phyloP scores from a whole-genome alignment of 2,113 vertebrate genomes.

The Clarias batrachus region DNA sequence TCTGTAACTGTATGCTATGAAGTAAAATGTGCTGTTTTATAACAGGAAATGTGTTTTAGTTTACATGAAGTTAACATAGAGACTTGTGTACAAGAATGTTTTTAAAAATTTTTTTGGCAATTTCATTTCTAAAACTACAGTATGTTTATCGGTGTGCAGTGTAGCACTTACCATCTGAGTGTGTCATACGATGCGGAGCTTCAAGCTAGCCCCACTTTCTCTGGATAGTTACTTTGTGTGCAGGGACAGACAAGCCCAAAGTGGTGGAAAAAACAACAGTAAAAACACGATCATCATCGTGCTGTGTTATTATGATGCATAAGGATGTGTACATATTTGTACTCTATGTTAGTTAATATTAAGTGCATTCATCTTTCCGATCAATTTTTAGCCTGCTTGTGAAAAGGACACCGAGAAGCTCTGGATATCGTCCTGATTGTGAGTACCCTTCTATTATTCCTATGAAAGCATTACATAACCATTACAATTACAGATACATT shows the following conservation, averaged over 20 bases:
- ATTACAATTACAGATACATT: too few relatives aligned
- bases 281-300: neutral
- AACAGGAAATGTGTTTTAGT: too few relatives aligned
- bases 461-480: neutral
- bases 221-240: neutral
- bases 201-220: neutral
- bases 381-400: constrained; percentile 72
- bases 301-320: neutral
- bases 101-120: too few relatives aligned
- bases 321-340: neutral
- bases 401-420: constrained; percentile 78
- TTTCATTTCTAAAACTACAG: too few relatives aligned
- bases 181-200: neutral
- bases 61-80: too few relatives aligned
- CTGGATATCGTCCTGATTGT: constrained; percentile 80
- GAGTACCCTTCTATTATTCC: constrained; percentile 57
- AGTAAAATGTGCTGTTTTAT: too few relatives aligned
- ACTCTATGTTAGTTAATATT: neutral
- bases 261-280: neutral
- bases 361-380: constrained; percentile 13
- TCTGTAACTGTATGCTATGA: too few relatives aligned
- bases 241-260: neutral
- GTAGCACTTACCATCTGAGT: too few relatives aligned
- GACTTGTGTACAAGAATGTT: too few relatives aligned
- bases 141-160: too few relatives aligned